These are phyloP conservation scores for Heterotilapia buettikoferi DNA, from an alignment of 2,113 vertebrate species.

Conservation along the genomic window DNA sequence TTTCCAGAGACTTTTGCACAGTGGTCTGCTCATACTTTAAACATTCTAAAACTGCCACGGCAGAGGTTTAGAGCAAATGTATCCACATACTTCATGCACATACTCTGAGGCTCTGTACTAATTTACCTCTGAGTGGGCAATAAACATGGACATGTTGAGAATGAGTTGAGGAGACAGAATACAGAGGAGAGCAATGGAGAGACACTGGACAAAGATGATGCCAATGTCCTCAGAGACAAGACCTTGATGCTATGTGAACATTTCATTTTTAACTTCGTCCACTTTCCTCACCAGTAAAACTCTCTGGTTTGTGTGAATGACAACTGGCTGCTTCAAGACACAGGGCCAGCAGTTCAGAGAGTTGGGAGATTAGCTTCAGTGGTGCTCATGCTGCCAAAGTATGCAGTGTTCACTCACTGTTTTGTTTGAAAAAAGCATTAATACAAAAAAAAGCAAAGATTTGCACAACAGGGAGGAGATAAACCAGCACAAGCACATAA, in stretches of 20 bases:
- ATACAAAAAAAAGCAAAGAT: not conserved
- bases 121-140: not conserved
- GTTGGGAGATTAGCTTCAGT: not conserved
- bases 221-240: conserved; percentile 4
- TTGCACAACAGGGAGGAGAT: not conserved
- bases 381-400: not conserved
- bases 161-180: not conserved
- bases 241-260: conserved; percentile 21
- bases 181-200: not conserved
- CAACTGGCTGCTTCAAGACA: not conserved
- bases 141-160: not conserved
- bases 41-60: not conserved
- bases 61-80: not conserved
- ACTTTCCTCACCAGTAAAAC: not conserved
- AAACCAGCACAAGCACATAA: not conserved
- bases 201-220: conserved; percentile 7
- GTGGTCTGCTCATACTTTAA: not conserved
- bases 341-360: not conserved
- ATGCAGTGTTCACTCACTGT: not conserved
- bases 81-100: not conserved
- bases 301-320: not conserved
- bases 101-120: not conserved
- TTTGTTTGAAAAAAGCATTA: not conserved
- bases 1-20: not conserved
- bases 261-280: not conserved